Percentiles rank a stretch among this genome's conserved stretches.
phyloP scores from a whole-genome alignment of 2,797 vertebrate genomes.

The Lerista edwardsae region DNA sequence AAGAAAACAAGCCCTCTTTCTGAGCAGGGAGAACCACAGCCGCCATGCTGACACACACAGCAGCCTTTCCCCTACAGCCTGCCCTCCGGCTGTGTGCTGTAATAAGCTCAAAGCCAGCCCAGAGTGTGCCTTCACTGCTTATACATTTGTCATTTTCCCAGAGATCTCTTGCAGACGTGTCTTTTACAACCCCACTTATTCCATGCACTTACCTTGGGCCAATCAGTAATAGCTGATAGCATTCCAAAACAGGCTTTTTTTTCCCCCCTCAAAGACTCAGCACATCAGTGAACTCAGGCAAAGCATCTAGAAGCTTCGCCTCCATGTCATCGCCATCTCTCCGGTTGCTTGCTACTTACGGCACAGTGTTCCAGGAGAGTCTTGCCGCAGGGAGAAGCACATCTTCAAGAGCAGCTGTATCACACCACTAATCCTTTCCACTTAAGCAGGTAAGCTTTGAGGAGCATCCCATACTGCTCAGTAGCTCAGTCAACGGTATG shows the following conservation, averaged over 20 bases:
- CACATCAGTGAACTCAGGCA: neutral
- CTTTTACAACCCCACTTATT: neutral
- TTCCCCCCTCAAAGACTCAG: too few species aligned
- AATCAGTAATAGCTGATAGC: neutral
- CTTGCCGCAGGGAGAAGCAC: neutral
- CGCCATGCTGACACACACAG: neutral
- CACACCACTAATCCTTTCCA: neutral
- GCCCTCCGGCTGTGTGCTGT: constrained; percentile 13
- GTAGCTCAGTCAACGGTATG: neutral
- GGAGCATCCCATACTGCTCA: neutral
- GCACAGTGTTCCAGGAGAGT: neutral
- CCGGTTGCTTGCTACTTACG: neutral
- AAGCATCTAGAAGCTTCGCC: neutral
- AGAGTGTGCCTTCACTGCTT: neutral
- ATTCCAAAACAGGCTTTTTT: neutral
- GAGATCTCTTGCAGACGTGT: constrained; percentile 15
- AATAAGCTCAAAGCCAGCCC: neutral
- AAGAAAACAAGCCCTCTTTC: constrained; percentile 18
- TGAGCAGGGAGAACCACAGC: constrained; percentile 13
- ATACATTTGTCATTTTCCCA: neutral
- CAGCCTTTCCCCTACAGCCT: neutral
- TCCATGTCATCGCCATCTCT: neutral
- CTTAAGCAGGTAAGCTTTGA: neutral
- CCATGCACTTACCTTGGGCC: neutral
- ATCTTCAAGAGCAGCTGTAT: neutral